phyloP scores from a whole-genome alignment of 2,888 invertebrate species.

The Acleris emargana region DNA sequence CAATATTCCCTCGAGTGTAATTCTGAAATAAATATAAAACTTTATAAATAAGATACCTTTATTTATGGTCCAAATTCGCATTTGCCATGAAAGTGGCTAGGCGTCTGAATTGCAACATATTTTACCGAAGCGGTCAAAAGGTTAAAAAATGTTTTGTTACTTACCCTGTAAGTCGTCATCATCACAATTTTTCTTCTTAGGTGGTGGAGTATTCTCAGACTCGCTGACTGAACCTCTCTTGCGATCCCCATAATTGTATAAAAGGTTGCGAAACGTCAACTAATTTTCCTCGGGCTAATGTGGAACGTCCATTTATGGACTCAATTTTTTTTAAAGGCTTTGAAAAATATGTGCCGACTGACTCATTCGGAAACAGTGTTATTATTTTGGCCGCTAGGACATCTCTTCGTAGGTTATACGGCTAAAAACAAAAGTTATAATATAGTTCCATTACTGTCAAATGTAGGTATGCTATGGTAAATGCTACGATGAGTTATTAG shows the following conservation, averaged over 20 bases:
- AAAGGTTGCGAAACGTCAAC: slow-evolving; percentile 22
- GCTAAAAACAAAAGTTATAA: slow-evolving; percentile 14
- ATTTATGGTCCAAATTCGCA: too few relatives aligned
- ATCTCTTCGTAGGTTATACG: slow-evolving; percentile 27
- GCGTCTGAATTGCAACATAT: too few relatives aligned
- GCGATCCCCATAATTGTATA: slow-evolving; percentile 18
- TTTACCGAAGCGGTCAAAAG: neutral
- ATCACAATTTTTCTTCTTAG: slow-evolving; percentile 1
- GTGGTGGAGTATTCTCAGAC: slow-evolving; percentile 8
- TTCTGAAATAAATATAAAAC: neutral
- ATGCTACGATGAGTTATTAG: neutral
- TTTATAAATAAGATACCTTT: too few relatives aligned
- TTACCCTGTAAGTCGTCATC: slow-evolving; percentile 5
- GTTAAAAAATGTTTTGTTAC: slow-evolving; percentile 5
- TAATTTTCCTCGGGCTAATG: slow-evolving; percentile 23
- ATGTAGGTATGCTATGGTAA: slow-evolving; percentile 1
- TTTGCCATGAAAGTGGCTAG: too few relatives aligned
- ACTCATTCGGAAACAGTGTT: slow-evolving; percentile 26
- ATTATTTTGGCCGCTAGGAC: slow-evolving; percentile 24
- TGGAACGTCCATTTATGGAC: slow-evolving; percentile 20
- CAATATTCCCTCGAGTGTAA: neutral
- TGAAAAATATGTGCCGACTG: slow-evolving; percentile 24
- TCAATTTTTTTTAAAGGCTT: slow-evolving; percentile 19
- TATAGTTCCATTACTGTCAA: slow-evolving; percentile 1
- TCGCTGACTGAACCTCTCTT: slow-evolving; percentile 10